phyloP scores from a whole-genome alignment of 2,888 invertebrate species.

The Halocaridina rubra region DNA sequence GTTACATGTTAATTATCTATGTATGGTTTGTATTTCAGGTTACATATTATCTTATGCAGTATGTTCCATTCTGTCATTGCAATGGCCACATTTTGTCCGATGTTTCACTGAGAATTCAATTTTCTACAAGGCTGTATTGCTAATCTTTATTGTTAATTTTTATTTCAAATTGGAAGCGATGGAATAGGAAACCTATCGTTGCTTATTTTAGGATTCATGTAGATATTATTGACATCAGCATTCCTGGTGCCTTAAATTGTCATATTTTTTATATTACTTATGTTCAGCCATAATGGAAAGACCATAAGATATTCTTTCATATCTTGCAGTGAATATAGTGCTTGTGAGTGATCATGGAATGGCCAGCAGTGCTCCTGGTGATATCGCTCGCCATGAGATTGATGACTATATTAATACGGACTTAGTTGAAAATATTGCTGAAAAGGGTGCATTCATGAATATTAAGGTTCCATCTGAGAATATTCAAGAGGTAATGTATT shows the following conservation, averaged over 20 bases:
- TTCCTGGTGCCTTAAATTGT: not conserved
- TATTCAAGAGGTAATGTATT: slow-evolving; percentile 64
- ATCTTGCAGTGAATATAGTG: slow-evolving; percentile 67
- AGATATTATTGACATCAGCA: not conserved
- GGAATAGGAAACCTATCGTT: not conserved
- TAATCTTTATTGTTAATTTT: not conserved
- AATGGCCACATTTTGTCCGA: no score
- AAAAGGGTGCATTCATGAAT: slow-evolving; percentile 65
- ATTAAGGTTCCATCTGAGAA: slow-evolving; percentile 65
- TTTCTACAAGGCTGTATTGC: no score
- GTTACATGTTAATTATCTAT: no score
- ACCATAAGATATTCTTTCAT: not conserved
- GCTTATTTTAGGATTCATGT: not conserved
- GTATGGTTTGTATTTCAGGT: no score
- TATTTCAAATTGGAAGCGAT: not conserved
- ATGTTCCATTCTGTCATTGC: no score
- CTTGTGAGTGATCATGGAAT: slow-evolving; percentile 69
- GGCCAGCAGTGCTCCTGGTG: slow-evolving; percentile 66
- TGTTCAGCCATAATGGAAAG: not conserved
- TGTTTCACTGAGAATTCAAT: no score
- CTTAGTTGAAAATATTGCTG: slow-evolving; percentile 65
- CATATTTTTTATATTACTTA: not conserved
- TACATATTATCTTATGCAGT: no score
- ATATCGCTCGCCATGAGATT: slow-evolving; percentile 65
- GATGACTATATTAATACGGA: slow-evolving; percentile 65